Conservation (phyloP, 1,140 invertebrate species). For the Drosophila cardini region DNA sequence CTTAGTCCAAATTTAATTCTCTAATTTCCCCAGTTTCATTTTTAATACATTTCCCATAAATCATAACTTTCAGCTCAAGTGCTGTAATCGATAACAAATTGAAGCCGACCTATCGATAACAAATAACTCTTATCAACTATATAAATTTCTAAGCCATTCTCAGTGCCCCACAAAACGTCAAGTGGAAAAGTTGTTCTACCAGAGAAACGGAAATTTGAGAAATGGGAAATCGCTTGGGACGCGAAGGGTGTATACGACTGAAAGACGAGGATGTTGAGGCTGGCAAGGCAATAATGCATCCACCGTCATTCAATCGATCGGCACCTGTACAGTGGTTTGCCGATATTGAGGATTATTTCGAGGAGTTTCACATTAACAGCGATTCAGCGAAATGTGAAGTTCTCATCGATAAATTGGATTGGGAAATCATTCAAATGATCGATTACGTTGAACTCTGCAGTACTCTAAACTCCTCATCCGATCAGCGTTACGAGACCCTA, state of each 20-base stretch:
- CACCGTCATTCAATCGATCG: conserved; percentile 28
- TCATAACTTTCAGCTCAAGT: too few species aligned
- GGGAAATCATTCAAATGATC: conserved; percentile 25
- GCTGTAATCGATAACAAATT: neutral
- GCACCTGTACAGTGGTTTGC: conserved; percentile 22
- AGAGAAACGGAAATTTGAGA: neutral
- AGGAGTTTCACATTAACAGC: conserved; percentile 26
- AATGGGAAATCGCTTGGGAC: conserved; percentile 25
- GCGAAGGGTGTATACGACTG: neutral
- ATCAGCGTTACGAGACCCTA: conserved; percentile 27
- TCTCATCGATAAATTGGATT: conserved; percentile 30
- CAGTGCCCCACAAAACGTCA: neutral
- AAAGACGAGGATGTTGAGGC: neutral
- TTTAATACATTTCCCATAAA: too few species aligned
- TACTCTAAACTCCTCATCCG: neutral
- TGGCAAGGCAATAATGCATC: conserved; percentile 11
- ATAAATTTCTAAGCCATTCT: neutral
- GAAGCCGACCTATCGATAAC: too few species aligned
- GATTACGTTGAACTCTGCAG: conserved; percentile 1
- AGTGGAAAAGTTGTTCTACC: neutral
- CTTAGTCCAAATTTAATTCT: too few species aligned
- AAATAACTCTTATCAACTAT: too few species aligned
- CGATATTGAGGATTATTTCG: conserved; percentile 26
- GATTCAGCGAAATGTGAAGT: conserved; percentile 29
- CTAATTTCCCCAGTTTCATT: too few species aligned